A percentile compares a stretch with the other conserved stretches of the same genome.
Conservation (phyloP, 2,797 vertebrate species). For the Liasis olivaceus region DNA sequence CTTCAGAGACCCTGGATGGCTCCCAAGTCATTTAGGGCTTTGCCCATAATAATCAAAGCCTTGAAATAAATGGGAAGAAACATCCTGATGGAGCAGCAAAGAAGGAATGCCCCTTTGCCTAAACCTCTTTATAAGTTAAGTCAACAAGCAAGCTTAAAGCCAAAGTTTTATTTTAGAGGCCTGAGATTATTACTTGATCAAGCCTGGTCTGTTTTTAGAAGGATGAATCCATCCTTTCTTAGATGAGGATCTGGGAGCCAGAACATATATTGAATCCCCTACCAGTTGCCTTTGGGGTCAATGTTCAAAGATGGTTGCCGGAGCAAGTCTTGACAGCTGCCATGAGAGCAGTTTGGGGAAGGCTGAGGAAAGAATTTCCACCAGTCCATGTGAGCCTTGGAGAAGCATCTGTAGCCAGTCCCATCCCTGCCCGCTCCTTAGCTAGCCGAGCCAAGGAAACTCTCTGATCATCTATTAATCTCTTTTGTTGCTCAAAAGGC, state of each 20-base stretch:
- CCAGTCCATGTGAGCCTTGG: neutral
- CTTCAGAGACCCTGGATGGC: too few relatives aligned
- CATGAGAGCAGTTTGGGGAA: neutral
- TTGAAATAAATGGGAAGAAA: too few relatives aligned
- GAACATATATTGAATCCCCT: neutral
- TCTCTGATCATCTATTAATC: constrained; percentile 39
- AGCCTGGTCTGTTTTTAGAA: neutral
- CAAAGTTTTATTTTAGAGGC: neutral
- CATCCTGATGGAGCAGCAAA: too few relatives aligned
- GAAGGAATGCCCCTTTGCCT: too few relatives aligned
- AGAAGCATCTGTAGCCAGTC: neutral
- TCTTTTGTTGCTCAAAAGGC: constrained; percentile 45
- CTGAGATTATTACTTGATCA: neutral
- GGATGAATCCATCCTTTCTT: neutral
- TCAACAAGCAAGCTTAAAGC: too few relatives aligned
- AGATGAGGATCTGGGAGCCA: neutral
- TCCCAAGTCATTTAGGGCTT: too few relatives aligned
- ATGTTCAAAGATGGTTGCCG: neutral
- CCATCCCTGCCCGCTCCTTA: neutral
- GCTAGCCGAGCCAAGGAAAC: constrained; percentile 6
- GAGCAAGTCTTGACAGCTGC: neutral
- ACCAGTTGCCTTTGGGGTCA: neutral
- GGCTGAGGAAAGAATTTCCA: neutral
- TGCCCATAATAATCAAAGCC: too few relatives aligned
- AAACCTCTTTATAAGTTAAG: too few relatives aligned